Conservation (phyloP, 1,140 invertebrate species). For the Caligus rogercresseyi region DNA sequence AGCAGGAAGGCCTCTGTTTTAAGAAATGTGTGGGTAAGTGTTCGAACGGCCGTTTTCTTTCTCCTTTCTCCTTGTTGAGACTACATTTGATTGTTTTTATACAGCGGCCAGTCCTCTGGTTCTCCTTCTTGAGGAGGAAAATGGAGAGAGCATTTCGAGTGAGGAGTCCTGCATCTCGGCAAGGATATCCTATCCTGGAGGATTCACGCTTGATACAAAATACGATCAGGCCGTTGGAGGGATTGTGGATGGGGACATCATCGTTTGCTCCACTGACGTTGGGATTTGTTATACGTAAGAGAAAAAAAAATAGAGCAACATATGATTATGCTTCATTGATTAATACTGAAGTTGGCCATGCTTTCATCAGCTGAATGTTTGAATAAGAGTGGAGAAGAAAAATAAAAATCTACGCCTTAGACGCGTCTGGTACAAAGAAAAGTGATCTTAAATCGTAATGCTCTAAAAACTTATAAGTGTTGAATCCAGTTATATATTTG, state of each 20-base stretch:
- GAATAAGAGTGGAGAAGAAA: no score
- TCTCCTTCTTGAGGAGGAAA: background rate
- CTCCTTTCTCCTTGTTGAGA: no score
- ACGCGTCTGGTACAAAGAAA: no score
- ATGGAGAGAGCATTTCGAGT: background rate
- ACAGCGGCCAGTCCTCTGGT: background rate
- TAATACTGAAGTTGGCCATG: no score
- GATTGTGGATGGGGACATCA: background rate
- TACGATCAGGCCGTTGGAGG: background rate
- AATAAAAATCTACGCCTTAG: no score
- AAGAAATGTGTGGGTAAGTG: background rate
- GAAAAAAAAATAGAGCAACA: no score
- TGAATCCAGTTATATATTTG: no score
- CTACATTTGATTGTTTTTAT: background rate
- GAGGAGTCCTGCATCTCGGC: background rate
- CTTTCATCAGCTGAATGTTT: no score
- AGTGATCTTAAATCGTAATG: no score
- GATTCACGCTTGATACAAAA: background rate
- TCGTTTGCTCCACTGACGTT: background rate
- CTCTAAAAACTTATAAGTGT: no score
- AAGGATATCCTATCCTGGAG: background rate
- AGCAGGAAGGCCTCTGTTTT: background rate
- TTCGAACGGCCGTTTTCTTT: background rate
- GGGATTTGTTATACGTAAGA: background rate
- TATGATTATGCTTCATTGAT: no score